Conservation (phyloP, 2,797 vertebrate genomes). For the Arctocebus calabarensis region DNA sequence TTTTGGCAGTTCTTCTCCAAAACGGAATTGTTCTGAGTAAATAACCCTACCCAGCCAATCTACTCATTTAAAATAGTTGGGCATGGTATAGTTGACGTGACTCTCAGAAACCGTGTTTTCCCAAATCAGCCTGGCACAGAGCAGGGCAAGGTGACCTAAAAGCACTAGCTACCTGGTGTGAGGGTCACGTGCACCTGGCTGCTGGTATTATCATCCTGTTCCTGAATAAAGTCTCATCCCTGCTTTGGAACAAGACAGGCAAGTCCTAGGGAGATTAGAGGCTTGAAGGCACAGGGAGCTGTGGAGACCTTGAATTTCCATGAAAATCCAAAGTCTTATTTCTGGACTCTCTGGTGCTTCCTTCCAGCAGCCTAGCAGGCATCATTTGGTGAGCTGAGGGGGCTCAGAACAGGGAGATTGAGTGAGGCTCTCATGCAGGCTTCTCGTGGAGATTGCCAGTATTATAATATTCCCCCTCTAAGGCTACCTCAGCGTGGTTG, state of each 20-base stretch:
- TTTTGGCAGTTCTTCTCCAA: neutral
- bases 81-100: neutral
- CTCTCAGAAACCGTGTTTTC: neutral
- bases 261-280: neutral
- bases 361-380: neutral
- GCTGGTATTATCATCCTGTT: neutral
- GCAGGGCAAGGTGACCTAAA: neutral
- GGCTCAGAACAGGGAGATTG: neutral
- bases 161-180: neutral
- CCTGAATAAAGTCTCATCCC: neutral
- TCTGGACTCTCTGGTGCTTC: neutral
- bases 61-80: neutral
- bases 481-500: neutral
- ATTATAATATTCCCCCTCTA: neutral
- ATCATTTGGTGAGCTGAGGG: neutral
- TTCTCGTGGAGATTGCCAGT: neutral
- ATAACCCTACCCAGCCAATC: neutral
- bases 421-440: neutral
- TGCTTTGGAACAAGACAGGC: neutral
- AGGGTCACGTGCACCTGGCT: neutral
- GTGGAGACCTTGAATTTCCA: neutral
- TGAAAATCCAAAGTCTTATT: neutral
- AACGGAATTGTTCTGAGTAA: neutral
- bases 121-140: neutral
- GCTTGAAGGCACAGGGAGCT: neutral